phyloP scores from a whole-genome alignment of 2,888 invertebrate genomes.

The Molorchus minor region DNA sequence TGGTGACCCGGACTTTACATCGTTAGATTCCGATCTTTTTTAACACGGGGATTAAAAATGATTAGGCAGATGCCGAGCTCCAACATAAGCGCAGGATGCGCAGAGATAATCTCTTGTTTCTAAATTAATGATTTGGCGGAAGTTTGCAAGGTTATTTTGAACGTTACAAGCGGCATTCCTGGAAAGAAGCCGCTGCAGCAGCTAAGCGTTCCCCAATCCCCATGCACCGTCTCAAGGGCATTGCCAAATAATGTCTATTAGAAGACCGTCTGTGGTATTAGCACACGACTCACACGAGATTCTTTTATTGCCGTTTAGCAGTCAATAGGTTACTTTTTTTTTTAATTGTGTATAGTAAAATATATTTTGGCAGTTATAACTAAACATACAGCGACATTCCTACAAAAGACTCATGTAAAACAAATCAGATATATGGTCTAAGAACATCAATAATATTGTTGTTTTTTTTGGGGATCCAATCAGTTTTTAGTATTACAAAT shows the following conservation, averaged over 20 bases:
- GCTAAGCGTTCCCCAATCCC: slow-evolving; percentile 17
- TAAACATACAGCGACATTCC: too few relatives aligned
- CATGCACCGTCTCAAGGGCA: slow-evolving; percentile 23
- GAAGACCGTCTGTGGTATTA: slow-evolving; percentile 7
- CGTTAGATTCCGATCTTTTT: neutral
- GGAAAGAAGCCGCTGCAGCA: slow-evolving; percentile 21
- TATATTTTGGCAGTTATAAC: too few relatives aligned
- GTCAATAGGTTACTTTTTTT: too few relatives aligned
- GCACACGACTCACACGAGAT: neutral
- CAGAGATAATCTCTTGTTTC: slow-evolving; percentile 12
- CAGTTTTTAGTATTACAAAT: too few relatives aligned
- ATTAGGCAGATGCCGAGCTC: slow-evolving; percentile 5
- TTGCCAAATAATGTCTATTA: slow-evolving; percentile 20
- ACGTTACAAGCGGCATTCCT: slow-evolving; percentile 15
- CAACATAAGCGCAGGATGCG: neutral
- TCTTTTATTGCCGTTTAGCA: neutral
- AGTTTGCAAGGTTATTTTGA: slow-evolving; percentile 31
- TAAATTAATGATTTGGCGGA: slow-evolving; percentile 25
- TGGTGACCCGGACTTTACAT: neutral
- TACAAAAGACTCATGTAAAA: too few relatives aligned
- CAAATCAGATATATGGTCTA: too few relatives aligned
- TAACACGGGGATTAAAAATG: neutral
- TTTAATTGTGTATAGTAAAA: too few relatives aligned
- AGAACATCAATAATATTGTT: too few relatives aligned
- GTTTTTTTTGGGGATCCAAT: too few relatives aligned